phyloP scores from a whole-genome alignment of 2,888 invertebrate genomes.

The Drosophila conformis region DNA sequence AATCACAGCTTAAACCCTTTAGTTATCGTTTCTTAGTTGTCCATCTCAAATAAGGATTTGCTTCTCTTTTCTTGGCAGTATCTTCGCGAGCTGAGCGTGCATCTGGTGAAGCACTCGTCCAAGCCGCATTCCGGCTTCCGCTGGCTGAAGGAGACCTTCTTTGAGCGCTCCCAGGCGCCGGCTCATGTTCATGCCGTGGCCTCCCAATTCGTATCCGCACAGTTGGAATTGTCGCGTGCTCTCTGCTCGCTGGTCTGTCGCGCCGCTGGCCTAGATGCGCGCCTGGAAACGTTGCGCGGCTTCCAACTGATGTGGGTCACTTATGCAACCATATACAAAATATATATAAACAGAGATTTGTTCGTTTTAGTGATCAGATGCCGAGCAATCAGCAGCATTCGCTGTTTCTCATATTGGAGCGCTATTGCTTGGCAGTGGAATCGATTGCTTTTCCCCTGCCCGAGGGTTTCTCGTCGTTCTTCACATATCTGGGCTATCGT shows the following conservation, averaged over 20 bases:
- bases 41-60: not conserved
- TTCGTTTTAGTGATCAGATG: slow-evolving; percentile 89
- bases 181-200: slow-evolving; percentile 92
- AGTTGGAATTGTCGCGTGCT: slow-evolving; percentile 91
- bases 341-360: not conserved
- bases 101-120: slow-evolving; percentile 89
- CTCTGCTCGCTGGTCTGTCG: slow-evolving; percentile 91
- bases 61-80: slow-evolving; percentile 86
- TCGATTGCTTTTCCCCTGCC: slow-evolving; percentile 93
- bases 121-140: slow-evolving; percentile 85
- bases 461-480: slow-evolving; percentile 95
- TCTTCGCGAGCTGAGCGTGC: slow-evolving; percentile 93
- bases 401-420: slow-evolving; percentile 91
- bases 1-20: not conserved
- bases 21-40: not conserved
- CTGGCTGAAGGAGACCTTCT: slow-evolving; percentile 85
- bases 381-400: slow-evolving; percentile 89
- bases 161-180: slow-evolving; percentile 87
- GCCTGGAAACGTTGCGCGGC: slow-evolving; percentile 90
- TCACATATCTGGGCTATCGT: slow-evolving; percentile 93
- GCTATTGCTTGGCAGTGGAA: slow-evolving; percentile 92
- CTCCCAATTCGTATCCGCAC: slow-evolving; percentile 92
- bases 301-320: slow-evolving; percentile 90
- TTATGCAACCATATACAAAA: not conserved
- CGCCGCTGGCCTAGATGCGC: slow-evolving; percentile 89